phyloP scores from a whole-genome alignment of 2,888 invertebrate species.

The Sericinus montela region DNA sequence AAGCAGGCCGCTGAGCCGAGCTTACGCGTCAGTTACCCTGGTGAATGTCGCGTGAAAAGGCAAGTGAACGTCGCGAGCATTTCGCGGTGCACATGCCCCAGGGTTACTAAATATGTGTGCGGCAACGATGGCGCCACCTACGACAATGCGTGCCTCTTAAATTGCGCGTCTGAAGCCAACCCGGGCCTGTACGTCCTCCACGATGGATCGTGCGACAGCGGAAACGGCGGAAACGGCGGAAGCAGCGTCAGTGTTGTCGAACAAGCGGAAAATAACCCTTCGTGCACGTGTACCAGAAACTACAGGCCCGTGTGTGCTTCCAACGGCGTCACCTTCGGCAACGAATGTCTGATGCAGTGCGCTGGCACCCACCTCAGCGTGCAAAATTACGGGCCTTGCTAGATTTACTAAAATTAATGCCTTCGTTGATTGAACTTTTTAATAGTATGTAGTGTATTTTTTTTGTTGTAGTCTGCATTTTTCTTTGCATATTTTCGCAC shows the following conservation, averaged over 20 bases:
- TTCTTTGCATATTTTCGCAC: no score
- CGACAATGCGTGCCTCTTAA: constrained; percentile 33
- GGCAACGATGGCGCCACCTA: constrained; percentile 35
- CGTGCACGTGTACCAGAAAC: constrained; percentile 29
- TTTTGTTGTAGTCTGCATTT: no score
- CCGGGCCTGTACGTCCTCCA: constrained; percentile 20
- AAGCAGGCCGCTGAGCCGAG: constrained; percentile 16
- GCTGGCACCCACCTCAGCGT: constrained; percentile 27
- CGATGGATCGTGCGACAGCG: constrained; percentile 22
- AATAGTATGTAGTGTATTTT: no score
- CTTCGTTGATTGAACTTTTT: no score
- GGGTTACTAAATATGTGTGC: constrained; percentile 41
- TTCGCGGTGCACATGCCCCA: constrained; percentile 10
- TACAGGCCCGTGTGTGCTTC: constrained; percentile 81
- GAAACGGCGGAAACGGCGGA: no score
- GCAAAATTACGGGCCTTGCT: constrained; percentile 21
- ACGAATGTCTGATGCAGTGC: constrained; percentile 82
- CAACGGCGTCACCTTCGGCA: constrained; percentile 83
- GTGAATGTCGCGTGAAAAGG: constrained; percentile 20
- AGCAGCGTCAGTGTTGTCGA: constrained; percentile 7
- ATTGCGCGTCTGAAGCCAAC: constrained; percentile 22
- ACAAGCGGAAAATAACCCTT: neutral
- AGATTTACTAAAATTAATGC: neutral
- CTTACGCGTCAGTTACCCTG: constrained; percentile 15
- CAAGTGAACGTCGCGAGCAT: neutral